Percentiles rank a stretch among this genome's conserved stretches.
Evolutionary conservation across 2,113 vertebrate species (phyloP).

Genomic region (Meles meles): DNA sequence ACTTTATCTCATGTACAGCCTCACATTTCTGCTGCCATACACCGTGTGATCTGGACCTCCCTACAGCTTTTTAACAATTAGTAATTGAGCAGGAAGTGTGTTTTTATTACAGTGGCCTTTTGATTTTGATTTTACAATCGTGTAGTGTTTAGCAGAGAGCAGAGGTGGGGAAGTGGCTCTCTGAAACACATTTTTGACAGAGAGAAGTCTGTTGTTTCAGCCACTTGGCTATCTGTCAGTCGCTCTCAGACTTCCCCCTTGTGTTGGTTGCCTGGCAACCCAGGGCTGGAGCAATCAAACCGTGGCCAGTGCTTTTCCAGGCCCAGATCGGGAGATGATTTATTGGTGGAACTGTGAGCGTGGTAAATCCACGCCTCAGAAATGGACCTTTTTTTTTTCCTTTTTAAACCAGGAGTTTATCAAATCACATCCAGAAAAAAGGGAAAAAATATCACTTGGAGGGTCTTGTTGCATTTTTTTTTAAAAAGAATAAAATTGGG

Average conservation of each 20-base stretch:
- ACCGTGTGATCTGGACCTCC: slow-evolving; percentile 83
- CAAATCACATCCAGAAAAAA: not conserved
- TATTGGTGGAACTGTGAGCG: slow-evolving; percentile 88
- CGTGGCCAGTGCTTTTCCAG: slow-evolving; percentile 87
- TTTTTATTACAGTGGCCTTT: slow-evolving; percentile 84
- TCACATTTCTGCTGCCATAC: slow-evolving; percentile 80
- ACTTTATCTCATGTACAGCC: slow-evolving; percentile 80
- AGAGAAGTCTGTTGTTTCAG: slow-evolving; percentile 89
- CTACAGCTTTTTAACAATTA: slow-evolving; percentile 83
- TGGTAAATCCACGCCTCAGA: slow-evolving; percentile 87
- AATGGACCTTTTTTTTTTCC: slow-evolving; percentile 80
- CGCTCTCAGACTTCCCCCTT: slow-evolving; percentile 80
- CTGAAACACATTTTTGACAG: slow-evolving; percentile 86
- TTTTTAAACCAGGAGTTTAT: slow-evolving; percentile 78
- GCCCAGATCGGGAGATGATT: slow-evolving; percentile 93
- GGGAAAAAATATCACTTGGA: not conserved
- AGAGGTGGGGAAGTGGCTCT: slow-evolving; percentile 82
- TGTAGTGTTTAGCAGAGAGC: slow-evolving; percentile 80
- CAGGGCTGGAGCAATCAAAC: slow-evolving; percentile 87
- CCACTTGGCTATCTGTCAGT: slow-evolving; percentile 90
- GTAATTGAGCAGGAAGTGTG: slow-evolving; percentile 84
- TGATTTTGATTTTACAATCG: slow-evolving; percentile 82
- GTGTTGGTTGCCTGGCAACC: slow-evolving; percentile 93
- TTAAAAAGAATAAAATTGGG: slow-evolving; percentile 82
- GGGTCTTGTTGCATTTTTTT: slow-evolving; percentile 74